Conservation (phyloP, 1,140 invertebrate genomes). For the Drosophila melanogaster region Release_6_plus_ISO1_MT NT_037436.4:4160501-4161000, state of each 20-base stretch:
- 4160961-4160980: conserved; percentile 59
- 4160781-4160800: conserved; percentile 33
- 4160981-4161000: conserved; percentile 51
- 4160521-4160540: conserved; percentile 30
- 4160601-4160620: conserved; percentile 36
- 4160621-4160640: conserved; percentile 57
- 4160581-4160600: conserved; percentile 29
- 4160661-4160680: conserved; percentile 1
- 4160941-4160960: conserved; percentile 66
- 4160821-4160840: conserved; percentile 7
- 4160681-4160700: conserved; percentile 19
- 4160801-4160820: conserved; percentile 31
- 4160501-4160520: conserved; percentile 47
- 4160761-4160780: conserved; percentile 21
- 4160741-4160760: conserved; percentile 67
- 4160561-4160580: conserved; percentile 47
- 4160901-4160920: conserved; percentile 62
- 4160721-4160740: conserved; percentile 61
- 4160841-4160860: neutral
- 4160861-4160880: conserved; percentile 28
- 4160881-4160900: conserved; percentile 38
- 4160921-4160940: conserved; percentile 80
- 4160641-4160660: conserved; percentile 46
- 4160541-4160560: conserved; percentile 49
- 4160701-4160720: conserved; percentile 35